phyloP scores from a whole-genome alignment of 2,113 vertebrate genomes.

The Megaceryle maxima region DNA sequence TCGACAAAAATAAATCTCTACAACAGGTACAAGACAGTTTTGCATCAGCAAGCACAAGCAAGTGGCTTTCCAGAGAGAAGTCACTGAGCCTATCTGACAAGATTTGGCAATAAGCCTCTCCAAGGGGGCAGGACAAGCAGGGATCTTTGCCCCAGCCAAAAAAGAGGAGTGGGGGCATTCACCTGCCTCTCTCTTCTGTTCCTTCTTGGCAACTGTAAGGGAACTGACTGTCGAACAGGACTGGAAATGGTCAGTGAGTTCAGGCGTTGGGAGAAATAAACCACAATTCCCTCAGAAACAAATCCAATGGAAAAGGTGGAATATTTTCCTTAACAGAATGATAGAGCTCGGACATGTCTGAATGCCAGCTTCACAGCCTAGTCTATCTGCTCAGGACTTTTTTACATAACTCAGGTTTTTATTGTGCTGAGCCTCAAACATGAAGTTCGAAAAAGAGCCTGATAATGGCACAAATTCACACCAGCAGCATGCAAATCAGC shows the following conservation, averaged over 20 bases:
- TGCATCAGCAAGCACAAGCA: background rate
- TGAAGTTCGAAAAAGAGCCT: background rate
- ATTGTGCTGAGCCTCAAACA: background rate
- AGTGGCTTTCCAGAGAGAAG: background rate
- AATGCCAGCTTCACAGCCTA: background rate
- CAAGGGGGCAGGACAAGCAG: background rate
- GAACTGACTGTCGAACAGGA: rapidly evolving
- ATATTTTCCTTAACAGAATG: background rate
- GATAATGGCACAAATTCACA: background rate
- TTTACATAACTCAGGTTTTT: background rate
- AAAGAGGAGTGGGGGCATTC: background rate
- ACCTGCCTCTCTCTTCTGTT: background rate
- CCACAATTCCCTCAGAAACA: background rate
- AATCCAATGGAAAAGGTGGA: background rate
- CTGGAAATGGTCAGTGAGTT: background rate
- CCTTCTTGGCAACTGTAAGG: background rate
- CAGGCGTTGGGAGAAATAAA: background rate
- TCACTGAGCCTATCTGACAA: background rate
- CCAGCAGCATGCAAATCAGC: background rate
- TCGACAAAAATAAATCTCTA: background rate
- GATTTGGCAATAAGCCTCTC: background rate
- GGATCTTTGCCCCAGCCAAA: background rate
- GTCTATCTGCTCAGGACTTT: background rate
- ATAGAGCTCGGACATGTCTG: background rate
- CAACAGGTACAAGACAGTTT: background rate